Conservation (phyloP, 2,888 invertebrate genomes). For the Aspidiotus destructor region DNA sequence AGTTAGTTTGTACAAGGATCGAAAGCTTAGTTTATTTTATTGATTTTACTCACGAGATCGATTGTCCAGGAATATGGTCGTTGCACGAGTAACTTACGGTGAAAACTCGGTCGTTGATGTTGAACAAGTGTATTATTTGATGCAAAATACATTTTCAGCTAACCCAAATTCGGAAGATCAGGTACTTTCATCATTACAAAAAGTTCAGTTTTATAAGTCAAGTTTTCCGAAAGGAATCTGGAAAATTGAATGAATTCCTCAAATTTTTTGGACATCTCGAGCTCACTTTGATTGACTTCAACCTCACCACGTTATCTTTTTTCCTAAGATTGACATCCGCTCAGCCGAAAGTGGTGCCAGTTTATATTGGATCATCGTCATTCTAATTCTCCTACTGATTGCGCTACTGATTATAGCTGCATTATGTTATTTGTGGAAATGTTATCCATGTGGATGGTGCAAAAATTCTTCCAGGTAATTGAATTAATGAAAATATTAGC, state of each 20-base stretch:
- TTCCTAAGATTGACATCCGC: conserved; percentile 58
- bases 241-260: too few species aligned
- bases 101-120: conserved; percentile 57
- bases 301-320: conserved; percentile 21
- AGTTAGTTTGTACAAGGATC: conserved; percentile 6
- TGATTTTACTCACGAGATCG: conserved; percentile 6
- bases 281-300: background rate
- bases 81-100: conserved; percentile 58
- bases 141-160: conserved; percentile 35
- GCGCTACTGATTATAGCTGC: conserved; percentile 60
- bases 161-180: background rate
- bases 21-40: background rate
- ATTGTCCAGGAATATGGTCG: conserved; percentile 57
- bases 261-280: too few species aligned
- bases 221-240: too few species aligned
- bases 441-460: conserved; percentile 51
- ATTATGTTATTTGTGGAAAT: conserved; percentile 73
- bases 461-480: conserved; percentile 48
- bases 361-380: conserved; percentile 65
- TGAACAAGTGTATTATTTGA: conserved; percentile 58
- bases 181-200: background rate
- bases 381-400: conserved; percentile 64
- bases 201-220: too few species aligned
- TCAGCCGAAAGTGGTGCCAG: conserved; percentile 43
- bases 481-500: background rate